Evolutionary conservation across 1,140 invertebrate genomes (phyloP), one percentile per base, ranked within the genome.

Genomic region (Riptortus pedestris): DNA sequence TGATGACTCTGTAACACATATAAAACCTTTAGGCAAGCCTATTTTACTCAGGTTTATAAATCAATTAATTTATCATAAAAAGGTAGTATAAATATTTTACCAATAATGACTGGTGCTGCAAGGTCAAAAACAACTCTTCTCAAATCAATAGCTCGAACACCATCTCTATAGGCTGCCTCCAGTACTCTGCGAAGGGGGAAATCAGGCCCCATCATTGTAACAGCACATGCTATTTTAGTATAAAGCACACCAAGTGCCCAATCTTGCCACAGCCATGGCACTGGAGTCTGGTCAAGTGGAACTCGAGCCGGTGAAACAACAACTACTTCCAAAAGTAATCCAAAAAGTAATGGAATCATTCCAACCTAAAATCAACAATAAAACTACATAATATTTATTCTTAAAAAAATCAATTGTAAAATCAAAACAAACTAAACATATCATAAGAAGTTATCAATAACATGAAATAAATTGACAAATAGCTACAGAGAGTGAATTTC

Each of bases 181-280:
- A 98, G 87, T 1, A 90, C 90, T 3, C 87, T 78, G 52, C 93
- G 87, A 61, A 99, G 77, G 73, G 86, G 85, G 88, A 94, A 98
- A 72, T 98, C 93, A 0, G 95, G 96, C 0, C 93, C 93, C 92
- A 98, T 98, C 82, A 98, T 89, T 0, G 91, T 93, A 2, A 96
- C 77, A 1, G 93, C 96, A 70, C 92, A 95, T n/a, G 94, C 88
- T 64, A 98, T 98, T 79, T 99, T 99, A 1, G 93, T 96, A 73
- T 98, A 96, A 0, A 98, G 78, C 7, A 98, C 91, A 12, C 96
- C 96, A 4, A 98, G 77, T 0, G 93, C 93, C 94, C 93, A 98
- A 76, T 97, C 92, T 80, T 96, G 87, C 87, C 88, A 91, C n/a
- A 96, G 83, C 73, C 96, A 98, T 58, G 95, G 82, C 5, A 98